Evolutionary conservation across 2,888 invertebrate species (phyloP), one percentile per base, ranked within the genome.

Genomic region (Argyresthia goedartella): DNA sequence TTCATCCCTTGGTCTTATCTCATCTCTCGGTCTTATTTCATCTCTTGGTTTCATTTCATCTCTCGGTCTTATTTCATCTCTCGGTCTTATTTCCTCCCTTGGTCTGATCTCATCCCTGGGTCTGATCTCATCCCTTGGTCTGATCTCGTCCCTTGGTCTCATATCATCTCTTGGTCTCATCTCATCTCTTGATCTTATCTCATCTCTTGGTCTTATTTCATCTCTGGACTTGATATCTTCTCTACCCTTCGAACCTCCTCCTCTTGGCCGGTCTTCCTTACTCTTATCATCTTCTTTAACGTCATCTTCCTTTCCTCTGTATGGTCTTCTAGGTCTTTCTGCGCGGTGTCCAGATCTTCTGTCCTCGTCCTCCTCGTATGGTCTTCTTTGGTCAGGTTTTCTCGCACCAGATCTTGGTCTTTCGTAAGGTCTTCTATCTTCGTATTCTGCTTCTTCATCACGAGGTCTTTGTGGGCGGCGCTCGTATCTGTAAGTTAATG

Each of bases 351-450:
- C 59, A 16, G 56, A 63, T 15, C 65, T 72, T 52, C 70, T 68
- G 11, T 76, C 75, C 15, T 73, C 76, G 11, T 76, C 80, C n/a
- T 81, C 77, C 36, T 80, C 79, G 44, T 74, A 64, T 6, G 78
- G 73, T 56, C 76, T 69, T 54, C 76, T 74, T 41, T 63, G 63
- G 4, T 61, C 66, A 4, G 75, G 75, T 58, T 74, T 68, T 53
- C 69, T 63, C 1, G 78, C 73, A 8, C 76, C 79, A 4, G 44
- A 15, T 41, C 15, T 50, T 8, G 25, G 44, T 44, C 44, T 44
- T 10, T 36, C 25, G 25, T 9, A 33, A 1, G 45, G 14, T 13
- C 50, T 43, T 10, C 25, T n/a, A 7, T 13, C 33, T 14, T 52
- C 52, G 25, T 44, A 61, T 56, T 35, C 50, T 44, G 9, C 41